phyloP scores from a whole-genome alignment of 2,113 vertebrate species.

The Dicerorhinus sumatrensis region DNA sequence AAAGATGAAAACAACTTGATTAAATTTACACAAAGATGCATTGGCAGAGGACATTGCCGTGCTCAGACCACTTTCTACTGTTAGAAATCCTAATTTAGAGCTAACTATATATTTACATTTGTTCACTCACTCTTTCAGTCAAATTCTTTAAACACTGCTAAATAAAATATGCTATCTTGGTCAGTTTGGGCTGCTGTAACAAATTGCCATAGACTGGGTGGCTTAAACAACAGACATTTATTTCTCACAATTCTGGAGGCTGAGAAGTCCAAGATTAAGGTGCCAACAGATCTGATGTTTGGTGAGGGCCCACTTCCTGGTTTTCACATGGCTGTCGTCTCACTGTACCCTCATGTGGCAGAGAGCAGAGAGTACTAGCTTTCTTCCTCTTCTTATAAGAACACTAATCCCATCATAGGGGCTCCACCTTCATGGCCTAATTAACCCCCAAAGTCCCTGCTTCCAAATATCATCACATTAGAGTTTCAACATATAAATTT shows the following conservation, averaged over 20 bases:
- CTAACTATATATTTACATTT: not conserved
- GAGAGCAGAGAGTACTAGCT: not conserved
- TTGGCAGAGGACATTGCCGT: not conserved
- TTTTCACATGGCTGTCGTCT: not conserved
- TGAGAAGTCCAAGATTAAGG: not conserved
- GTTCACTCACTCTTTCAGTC: not conserved
- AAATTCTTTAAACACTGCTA: not conserved
- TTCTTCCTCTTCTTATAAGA: not conserved
- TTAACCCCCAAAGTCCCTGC: not conserved
- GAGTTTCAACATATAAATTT: not conserved
- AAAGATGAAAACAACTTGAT: constrained; percentile 21
- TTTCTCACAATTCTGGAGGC: not conserved
- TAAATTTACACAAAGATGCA: not conserved
- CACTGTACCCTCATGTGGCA: not conserved
- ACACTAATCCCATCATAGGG: not conserved
- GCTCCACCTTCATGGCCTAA: not conserved
- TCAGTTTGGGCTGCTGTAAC: not conserved
- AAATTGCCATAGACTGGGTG: not conserved
- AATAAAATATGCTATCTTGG: not conserved
- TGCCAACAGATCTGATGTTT: not conserved
- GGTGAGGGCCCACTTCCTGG: not conserved
- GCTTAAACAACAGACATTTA: not conserved
- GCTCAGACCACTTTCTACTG: not conserved
- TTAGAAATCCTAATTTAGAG: not conserved
- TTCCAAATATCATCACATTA: not conserved